These are phyloP conservation scores for Bugula neritina DNA, from an alignment of 2,888 invertebrate genomes.

Conservation along the genomic window DNA sequence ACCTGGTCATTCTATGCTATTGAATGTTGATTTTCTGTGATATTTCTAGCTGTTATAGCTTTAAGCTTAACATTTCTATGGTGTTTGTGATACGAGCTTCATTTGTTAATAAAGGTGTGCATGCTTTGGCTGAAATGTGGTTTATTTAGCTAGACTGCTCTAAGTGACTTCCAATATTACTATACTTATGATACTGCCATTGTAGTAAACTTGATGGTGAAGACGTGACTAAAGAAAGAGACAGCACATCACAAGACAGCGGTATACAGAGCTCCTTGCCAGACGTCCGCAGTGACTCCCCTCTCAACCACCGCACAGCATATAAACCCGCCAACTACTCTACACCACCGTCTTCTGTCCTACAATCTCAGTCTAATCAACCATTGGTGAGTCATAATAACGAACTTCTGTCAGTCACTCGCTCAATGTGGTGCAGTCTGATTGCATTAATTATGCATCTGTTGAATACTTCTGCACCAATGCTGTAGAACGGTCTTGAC, in stretches of 20 bases:
- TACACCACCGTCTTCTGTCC: background rate
- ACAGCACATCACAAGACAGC: slow-evolving; percentile 69
- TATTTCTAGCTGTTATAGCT: too few relatives aligned
- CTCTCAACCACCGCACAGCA: background rate
- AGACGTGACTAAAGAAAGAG: slow-evolving; percentile 53
- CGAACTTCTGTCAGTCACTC: too few relatives aligned
- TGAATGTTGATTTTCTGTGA: too few relatives aligned
- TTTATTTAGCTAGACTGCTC: too few relatives aligned
- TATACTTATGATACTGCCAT: too few relatives aligned
- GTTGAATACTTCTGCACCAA: background rate
- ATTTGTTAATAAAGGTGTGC: too few relatives aligned
- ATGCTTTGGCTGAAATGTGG: too few relatives aligned
- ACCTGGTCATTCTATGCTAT: too few relatives aligned
- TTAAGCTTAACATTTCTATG: too few relatives aligned
- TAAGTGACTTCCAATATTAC: too few relatives aligned
- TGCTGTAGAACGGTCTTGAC: background rate
- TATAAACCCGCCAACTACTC: slow-evolving; percentile 15
- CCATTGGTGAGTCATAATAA: background rate
- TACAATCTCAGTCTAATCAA: background rate
- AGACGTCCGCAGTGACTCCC: slow-evolving; percentile 51
- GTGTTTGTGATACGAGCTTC: too few relatives aligned
- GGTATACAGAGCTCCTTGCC: slow-evolving; percentile 75
- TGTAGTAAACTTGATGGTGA: slow-evolving; percentile 38
- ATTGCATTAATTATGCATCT: background rate
- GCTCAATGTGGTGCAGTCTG: too few relatives aligned